Evolutionary conservation across 2,888 invertebrate species (phyloP).

Genomic region (Trachelus tabidus): DNA sequence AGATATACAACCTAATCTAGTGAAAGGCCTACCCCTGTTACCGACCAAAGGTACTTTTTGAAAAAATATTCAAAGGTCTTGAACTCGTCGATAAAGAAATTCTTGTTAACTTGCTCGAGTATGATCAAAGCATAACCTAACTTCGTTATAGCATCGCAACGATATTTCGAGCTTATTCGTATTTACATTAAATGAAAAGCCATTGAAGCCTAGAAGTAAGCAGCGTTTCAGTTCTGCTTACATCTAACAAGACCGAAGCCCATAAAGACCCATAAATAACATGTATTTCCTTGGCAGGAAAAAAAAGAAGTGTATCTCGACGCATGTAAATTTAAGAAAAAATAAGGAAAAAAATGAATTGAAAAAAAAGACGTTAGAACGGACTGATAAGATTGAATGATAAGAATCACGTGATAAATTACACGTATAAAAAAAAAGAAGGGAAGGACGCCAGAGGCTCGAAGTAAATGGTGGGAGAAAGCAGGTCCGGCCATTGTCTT

Average conservation of each 20-base stretch:
- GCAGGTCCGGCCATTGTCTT: neutral
- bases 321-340: neutral
- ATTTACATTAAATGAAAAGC: neutral
- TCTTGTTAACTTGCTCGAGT: neutral
- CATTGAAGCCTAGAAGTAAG: neutral
- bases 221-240: neutral
- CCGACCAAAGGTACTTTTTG: too few relatives aligned
- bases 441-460: neutral
- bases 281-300: neutral
- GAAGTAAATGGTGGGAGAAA: neutral
- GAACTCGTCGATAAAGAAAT: neutral
- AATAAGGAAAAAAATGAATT: neutral
- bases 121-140: neutral
- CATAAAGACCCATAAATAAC: neutral
- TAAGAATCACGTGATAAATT: neutral
- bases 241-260: neutral
- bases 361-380: neutral
- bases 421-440: neutral
- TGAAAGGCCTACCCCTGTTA: too few relatives aligned
- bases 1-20: neutral
- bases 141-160: neutral
- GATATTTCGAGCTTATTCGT: neutral
- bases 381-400: too few relatives aligned
- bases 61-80: neutral
- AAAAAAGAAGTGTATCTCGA: neutral